phyloP scores from a whole-genome alignment of 2,113 vertebrate species.

The Lathamus discolor region DNA sequence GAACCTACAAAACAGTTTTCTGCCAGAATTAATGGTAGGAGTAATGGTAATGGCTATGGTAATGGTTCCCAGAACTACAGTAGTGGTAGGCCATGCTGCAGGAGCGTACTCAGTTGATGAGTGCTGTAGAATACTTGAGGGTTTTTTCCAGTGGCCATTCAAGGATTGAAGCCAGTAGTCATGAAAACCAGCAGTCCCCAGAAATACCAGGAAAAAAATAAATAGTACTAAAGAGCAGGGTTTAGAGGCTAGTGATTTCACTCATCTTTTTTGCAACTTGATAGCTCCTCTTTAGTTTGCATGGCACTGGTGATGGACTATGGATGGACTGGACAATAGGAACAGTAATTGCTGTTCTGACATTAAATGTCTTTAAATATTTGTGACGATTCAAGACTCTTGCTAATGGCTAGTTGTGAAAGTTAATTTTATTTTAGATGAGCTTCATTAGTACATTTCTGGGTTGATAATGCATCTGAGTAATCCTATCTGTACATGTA shows the following conservation, averaged over 20 bases:
- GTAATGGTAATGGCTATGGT: accelerated
- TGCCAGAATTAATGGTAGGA: background rate
- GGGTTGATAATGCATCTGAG: background rate
- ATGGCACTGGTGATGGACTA: accelerated
- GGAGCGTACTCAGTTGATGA: background rate
- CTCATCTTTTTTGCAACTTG: background rate
- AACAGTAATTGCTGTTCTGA: background rate
- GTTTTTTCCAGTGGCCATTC: no score
- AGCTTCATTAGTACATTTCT: background rate
- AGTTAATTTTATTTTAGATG: background rate
- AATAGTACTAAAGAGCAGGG: background rate
- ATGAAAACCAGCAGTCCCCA: background rate
- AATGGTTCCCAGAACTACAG: background rate
- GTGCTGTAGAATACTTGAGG: background rate
- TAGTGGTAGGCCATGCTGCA: accelerated
- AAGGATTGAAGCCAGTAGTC: background rate
- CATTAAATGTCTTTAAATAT: background rate
- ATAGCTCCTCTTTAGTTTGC: background rate
- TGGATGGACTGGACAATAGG: accelerated
- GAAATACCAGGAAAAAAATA: background rate
- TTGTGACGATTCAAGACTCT: accelerated
- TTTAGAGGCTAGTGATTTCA: background rate
- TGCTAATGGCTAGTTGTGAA: background rate
- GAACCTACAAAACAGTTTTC: background rate
- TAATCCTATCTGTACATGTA: accelerated